A percentile compares a stretch with the other conserved stretches of the same genome.
These are phyloP conservation scores for Nixonia krombeini DNA, from an alignment of 1,140 invertebrate species.

Conservation along the genomic window DNA sequence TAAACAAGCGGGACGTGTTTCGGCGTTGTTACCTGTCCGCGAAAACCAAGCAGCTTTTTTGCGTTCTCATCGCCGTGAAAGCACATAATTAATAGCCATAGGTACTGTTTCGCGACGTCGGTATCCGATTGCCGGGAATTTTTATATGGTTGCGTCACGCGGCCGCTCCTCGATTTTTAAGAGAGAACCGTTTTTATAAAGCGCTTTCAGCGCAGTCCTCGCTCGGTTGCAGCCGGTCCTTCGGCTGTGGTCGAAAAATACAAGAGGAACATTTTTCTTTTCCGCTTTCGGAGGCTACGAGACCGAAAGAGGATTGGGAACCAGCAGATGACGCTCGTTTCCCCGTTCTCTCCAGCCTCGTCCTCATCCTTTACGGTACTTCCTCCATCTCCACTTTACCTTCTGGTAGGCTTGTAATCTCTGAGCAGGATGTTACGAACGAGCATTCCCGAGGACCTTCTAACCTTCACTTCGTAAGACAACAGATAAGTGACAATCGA, in stretches of 20 bases:
- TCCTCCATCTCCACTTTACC: conserved; percentile 27
- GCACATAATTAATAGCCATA: conserved; percentile 45
- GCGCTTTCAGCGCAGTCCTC: conserved; percentile 25
- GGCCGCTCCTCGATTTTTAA: conserved; percentile 41
- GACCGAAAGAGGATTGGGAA: conserved; percentile 59
- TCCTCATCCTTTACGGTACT: conserved; percentile 41
- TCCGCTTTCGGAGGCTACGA: conserved; percentile 27
- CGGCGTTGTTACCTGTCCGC: conserved; percentile 19
- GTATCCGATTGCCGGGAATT: conserved; percentile 50
- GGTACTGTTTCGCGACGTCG: conserved; percentile 44
- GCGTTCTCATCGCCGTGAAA: conserved; percentile 23
- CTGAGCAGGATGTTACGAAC: conserved; percentile 33
- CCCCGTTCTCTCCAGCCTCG: conserved; percentile 26
- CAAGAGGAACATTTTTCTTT: conserved; percentile 52
- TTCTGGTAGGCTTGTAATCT: conserved; percentile 56
- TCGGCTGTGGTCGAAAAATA: conserved; percentile 55
- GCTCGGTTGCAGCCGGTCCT: conserved; percentile 22
- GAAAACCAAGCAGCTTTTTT: conserved; percentile 29
- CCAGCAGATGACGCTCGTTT: conserved; percentile 66
- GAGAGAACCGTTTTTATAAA: conserved; percentile 31
- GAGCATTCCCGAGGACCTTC: conserved; percentile 24
- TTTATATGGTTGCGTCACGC: conserved; percentile 28
- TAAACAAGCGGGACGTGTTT: conserved; percentile 29
- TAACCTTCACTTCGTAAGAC: conserved; percentile 22
- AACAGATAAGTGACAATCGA: conserved; percentile 5